Percentiles rank a stretch among this genome's conserved stretches.
phyloP scores from a whole-genome alignment of 2,888 invertebrate species.

The Octodonta nipae region DNA sequence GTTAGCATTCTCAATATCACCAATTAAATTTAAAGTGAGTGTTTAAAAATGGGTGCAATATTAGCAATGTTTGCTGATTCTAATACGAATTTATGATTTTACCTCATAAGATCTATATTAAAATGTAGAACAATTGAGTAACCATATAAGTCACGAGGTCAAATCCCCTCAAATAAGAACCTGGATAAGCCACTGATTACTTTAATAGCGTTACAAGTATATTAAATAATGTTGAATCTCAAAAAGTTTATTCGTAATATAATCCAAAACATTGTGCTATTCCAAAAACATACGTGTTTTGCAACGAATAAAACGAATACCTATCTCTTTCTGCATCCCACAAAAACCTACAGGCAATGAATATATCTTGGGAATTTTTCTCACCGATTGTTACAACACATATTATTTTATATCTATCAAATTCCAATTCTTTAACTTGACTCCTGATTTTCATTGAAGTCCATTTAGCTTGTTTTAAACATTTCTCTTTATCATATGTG shows the following conservation, averaged over 20 bases:
- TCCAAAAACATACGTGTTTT: constrained; percentile 50
- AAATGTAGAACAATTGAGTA: too few relatives aligned
- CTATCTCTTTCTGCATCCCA: constrained; percentile 56
- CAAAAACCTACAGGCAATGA: constrained; percentile 48
- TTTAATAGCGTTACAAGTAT: too few relatives aligned
- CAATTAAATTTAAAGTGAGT: too few relatives aligned
- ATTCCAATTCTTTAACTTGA: constrained; percentile 50
- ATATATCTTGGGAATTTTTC: constrained; percentile 50
- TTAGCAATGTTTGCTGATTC: too few relatives aligned
- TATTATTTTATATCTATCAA: constrained; percentile 58
- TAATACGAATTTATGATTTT: too few relatives aligned
- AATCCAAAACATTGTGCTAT: constrained; percentile 52
- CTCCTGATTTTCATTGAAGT: constrained; percentile 47
- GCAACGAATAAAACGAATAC: constrained; percentile 45
- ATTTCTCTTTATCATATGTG: constrained; percentile 46
- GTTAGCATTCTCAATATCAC: too few relatives aligned
- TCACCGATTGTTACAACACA: constrained; percentile 53
- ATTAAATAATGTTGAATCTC: too few relatives aligned
- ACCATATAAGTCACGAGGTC: too few relatives aligned
- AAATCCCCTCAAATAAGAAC: too few relatives aligned
- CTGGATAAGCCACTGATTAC: too few relatives aligned
- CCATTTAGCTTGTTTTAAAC: constrained; percentile 42
- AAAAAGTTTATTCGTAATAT: constrained; percentile 57
- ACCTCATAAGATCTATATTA: too few relatives aligned
- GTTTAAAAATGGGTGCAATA: too few relatives aligned